Conservation (phyloP, 2,888 invertebrate genomes). For the Oscheius sp. region DNA sequence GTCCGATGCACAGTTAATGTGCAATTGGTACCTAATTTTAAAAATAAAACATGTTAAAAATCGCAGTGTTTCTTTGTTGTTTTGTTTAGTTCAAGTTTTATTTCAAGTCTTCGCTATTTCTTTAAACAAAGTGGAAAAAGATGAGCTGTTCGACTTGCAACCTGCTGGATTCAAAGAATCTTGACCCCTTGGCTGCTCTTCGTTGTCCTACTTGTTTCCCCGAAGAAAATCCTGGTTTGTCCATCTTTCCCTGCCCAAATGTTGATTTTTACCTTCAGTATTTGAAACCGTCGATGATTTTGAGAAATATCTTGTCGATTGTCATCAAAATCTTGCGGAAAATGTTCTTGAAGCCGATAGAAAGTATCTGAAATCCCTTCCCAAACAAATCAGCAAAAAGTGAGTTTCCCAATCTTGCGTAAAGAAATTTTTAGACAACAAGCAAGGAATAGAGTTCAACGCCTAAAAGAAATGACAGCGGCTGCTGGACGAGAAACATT, state of each 20-base stretch:
- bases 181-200: conserved; percentile 7
- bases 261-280: conserved; percentile 18
- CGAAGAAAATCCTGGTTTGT: not conserved
- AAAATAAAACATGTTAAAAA: conserved; percentile 18
- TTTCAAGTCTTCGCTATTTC: too few species aligned
- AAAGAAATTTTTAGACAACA: conserved; percentile 41
- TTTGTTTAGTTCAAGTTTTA: not conserved
- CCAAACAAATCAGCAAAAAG: conserved; percentile 46
- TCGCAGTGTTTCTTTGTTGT: not conserved
- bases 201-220: not conserved
- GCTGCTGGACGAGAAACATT: conserved; percentile 5
- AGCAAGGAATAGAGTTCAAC: conserved; percentile 39
- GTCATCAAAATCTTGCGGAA: conserved; percentile 38
- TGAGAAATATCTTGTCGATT: conserved; percentile 38
- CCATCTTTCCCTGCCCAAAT: not conserved
- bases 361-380: conserved; percentile 30
- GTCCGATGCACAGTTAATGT: too few species aligned
- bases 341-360: conserved; percentile 33
- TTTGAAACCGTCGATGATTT: conserved; percentile 34
- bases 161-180: not conserved
- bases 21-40: not conserved
- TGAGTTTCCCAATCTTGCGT: conserved; percentile 16
- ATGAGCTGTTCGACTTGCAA: not conserved
- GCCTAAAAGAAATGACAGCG: conserved; percentile 43
- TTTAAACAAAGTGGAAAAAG: not conserved